Percentiles rank a stretch among this genome's conserved stretches.
Conservation (phyloP, 2,888 invertebrate species). For the Entomobrya proxima region DNA sequence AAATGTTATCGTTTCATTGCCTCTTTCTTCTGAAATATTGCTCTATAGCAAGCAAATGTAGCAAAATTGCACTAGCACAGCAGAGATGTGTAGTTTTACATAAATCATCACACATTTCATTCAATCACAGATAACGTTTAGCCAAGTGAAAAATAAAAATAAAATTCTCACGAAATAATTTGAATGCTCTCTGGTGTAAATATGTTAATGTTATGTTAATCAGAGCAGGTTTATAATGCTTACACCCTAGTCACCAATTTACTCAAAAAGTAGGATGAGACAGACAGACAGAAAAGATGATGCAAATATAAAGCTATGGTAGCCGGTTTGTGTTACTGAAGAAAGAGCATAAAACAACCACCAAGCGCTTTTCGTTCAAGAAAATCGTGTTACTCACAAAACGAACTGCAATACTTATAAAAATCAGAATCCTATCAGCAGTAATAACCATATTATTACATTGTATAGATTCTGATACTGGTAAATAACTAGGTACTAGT, state of each 20-base stretch:
- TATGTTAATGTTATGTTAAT: no score
- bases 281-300: background rate
- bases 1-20: conserved; percentile 51
- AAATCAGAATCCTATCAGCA: background rate
- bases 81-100: no score
- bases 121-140: no score
- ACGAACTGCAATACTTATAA: background rate
- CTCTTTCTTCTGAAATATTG: background rate
- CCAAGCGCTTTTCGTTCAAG: background rate
- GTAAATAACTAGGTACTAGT: conserved; percentile 14
- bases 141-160: no score
- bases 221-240: no score
- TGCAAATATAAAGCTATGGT: background rate
- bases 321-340: background rate
- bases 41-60: background rate
- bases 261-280: no score
- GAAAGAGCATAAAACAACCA: background rate
- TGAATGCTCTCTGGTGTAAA: no score
- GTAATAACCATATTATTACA: background rate
- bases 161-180: no score
- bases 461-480: conserved; percentile 12
- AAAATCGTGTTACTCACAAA: background rate
- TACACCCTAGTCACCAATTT: no score
- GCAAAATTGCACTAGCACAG: background rate
- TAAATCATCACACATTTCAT: no score